A percentile compares a stretch with the other conserved stretches of the same genome.
phyloP scores from a whole-genome alignment of 2,888 invertebrate species.

The Zaprionus bogoriensis region DNA sequence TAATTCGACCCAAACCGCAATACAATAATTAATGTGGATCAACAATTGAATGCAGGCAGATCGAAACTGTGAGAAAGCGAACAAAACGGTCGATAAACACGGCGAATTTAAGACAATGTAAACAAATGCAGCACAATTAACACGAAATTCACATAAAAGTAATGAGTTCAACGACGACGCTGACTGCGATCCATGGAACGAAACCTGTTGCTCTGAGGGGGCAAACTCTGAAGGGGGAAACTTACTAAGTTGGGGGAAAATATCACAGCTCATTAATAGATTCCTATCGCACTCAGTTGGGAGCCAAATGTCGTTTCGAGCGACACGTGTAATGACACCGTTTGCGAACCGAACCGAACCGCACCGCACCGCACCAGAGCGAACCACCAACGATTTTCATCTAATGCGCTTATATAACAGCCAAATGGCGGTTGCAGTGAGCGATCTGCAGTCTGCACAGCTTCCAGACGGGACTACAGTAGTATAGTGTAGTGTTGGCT shows the following conservation, averaged over 20 bases:
- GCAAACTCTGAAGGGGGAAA: background rate
- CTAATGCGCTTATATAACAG: conserved; percentile 29
- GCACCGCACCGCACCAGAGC: no score
- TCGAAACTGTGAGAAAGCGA: conserved; percentile 60
- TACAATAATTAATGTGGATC: conserved; percentile 19
- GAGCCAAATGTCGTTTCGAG: conserved; percentile 61
- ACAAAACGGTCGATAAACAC: conserved; percentile 53
- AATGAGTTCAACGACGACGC: conserved; percentile 54
- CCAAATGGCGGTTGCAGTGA: conserved; percentile 34
- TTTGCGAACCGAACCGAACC: no score
- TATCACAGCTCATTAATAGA: conserved; percentile 75
- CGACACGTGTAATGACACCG: conserved; percentile 56
- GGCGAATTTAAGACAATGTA: conserved; percentile 67
- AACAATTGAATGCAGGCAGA: background rate
- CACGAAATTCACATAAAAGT: conserved; percentile 75
- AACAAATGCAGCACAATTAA: conserved; percentile 71
- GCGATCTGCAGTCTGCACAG: no score
- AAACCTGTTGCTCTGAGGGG: conserved; percentile 50
- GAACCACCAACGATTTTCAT: conserved; percentile 44
- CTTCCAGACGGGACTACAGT: no score
- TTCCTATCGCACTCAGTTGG: conserved; percentile 56
- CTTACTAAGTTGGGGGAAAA: conserved; percentile 22
- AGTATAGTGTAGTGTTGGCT: no score
- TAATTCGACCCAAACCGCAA: no score
- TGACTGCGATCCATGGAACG: conserved; percentile 45